A percentile compares a stretch with the other conserved stretches of the same genome.
Conservation (phyloP, 2,113 vertebrate species). For the Rhombomys opimus region DNA sequence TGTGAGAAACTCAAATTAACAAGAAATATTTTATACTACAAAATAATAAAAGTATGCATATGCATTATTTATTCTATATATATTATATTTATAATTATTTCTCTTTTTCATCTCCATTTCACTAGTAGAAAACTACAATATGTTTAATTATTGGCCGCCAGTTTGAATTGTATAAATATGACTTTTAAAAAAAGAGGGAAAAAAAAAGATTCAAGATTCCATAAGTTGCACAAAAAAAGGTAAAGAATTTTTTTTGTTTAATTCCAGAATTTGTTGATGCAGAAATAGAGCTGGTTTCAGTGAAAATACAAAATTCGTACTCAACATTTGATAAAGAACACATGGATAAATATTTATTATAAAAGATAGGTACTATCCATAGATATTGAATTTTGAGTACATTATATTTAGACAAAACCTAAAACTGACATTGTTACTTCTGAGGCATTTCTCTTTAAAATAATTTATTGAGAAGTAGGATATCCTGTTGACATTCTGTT, state of each 20-base stretch:
- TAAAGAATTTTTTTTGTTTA: background rate
- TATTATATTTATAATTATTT: background rate
- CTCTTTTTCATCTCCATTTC: background rate
- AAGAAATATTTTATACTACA: background rate
- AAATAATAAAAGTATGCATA: background rate
- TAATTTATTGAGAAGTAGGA: background rate
- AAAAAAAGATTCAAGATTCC: background rate
- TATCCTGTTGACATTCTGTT: background rate
- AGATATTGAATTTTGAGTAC: background rate
- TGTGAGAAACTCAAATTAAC: background rate
- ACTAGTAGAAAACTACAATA: background rate
- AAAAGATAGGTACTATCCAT: background rate
- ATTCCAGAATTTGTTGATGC: background rate
- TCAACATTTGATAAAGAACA: background rate
- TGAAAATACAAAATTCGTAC: background rate
- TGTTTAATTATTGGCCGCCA: background rate
- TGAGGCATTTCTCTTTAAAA: background rate
- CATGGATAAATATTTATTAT: background rate
- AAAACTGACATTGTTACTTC: background rate
- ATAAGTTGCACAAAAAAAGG: background rate
- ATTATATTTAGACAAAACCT: background rate
- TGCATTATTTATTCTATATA: background rate
- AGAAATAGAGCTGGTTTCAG: background rate
- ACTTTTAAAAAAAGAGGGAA: background rate
- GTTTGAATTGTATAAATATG: background rate